Evolutionary conservation across 2,888 invertebrate genomes (phyloP).

Genomic region (Nemoura dubitans): DNA sequence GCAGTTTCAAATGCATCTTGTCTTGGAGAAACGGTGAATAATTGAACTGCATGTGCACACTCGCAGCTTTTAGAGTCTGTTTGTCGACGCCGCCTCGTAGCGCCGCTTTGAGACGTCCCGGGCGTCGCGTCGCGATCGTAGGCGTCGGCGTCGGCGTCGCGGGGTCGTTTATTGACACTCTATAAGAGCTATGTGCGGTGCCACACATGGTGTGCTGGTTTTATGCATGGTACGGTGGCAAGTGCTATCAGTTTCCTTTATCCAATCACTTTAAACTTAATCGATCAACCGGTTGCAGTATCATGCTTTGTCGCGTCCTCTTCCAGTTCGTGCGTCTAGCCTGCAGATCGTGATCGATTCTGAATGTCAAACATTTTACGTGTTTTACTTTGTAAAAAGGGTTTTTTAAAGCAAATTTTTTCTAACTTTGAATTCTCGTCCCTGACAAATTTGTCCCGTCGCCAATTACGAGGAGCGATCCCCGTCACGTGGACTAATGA

Average conservation of each 20-base stretch:
- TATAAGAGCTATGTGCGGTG: background rate
- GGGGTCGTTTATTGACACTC: conserved; percentile 2
- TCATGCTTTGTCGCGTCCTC: background rate
- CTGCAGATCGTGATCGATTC: background rate
- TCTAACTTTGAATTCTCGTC: background rate
- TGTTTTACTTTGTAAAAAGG: background rate
- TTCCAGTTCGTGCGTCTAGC: background rate
- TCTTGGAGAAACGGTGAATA: background rate
- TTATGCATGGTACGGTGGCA: background rate
- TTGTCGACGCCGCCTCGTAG: background rate
- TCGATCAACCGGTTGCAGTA: background rate
- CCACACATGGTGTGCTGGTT: background rate
- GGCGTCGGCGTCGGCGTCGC: no score
- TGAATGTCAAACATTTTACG: background rate
- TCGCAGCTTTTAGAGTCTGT: background rate
- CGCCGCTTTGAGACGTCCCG: background rate
- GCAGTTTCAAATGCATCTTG: background rate
- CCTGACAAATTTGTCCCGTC: background rate
- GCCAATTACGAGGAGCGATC: background rate
- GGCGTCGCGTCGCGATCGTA: background rate
- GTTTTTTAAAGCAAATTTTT: background rate
- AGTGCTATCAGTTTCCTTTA: background rate
- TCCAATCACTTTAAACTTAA: background rate
- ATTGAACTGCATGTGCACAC: conserved; percentile 12
- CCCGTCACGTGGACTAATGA: background rate